Percentiles rank a stretch among this genome's conserved stretches.
phyloP scores from a whole-genome alignment of 2,797 vertebrate species.

The Manis javanica region DNA sequence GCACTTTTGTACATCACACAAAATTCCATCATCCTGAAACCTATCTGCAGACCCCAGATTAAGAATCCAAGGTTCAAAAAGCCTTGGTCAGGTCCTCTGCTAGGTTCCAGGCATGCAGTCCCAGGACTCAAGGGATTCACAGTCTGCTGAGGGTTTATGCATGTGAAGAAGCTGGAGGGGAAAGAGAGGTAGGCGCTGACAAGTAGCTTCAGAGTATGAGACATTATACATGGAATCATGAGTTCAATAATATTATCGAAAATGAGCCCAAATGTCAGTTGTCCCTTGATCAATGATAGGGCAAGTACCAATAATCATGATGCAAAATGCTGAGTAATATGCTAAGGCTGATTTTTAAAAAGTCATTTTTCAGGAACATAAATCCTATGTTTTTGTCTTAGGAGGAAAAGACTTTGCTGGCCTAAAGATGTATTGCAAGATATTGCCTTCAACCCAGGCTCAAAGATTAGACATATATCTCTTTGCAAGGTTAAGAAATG shows the following conservation, averaged over 20 bases:
- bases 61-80: neutral
- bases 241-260: neutral
- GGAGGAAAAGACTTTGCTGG: neutral
- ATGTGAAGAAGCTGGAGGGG: neutral
- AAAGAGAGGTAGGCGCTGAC: neutral
- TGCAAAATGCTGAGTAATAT: neutral
- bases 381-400: neutral
- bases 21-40: conserved; percentile 27
- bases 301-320: neutral
- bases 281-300: neutral
- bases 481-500: conserved; percentile 24
- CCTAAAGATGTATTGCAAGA: neutral
- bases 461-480: neutral
- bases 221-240: neutral
- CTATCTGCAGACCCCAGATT: neutral
- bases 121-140: neutral
- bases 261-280: neutral
- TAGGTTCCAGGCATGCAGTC: neutral
- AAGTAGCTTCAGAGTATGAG: neutral
- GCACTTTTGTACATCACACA: neutral
- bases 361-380: neutral
- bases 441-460: neutral
- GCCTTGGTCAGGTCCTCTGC: neutral
- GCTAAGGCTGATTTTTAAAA: neutral
- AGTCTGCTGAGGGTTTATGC: neutral